These are phyloP conservation scores for Ellobius talpinus DNA, from an alignment of 2,113 vertebrate genomes.

Conservation along the genomic window DNA sequence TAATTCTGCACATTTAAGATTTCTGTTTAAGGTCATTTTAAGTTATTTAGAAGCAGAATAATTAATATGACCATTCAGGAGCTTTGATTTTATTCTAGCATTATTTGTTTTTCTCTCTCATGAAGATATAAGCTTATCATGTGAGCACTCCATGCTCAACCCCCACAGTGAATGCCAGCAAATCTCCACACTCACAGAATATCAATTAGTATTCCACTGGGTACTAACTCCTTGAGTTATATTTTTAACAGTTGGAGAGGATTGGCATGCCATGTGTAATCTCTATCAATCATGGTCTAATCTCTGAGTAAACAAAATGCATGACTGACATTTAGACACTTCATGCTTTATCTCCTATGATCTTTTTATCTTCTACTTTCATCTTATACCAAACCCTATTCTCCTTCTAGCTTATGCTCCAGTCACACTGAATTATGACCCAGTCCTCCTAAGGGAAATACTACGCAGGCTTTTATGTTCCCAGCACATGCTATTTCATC, in stretches of 20 bases:
- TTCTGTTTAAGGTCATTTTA: background rate
- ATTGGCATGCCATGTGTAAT: constrained; percentile 13
- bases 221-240: background rate
- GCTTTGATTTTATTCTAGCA: background rate
- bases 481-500: background rate
- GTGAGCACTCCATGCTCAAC: background rate
- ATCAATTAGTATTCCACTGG: constrained; percentile 46
- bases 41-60: constrained; percentile 20
- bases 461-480: background rate
- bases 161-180: background rate
- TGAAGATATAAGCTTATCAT: background rate
- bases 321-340: constrained; percentile 43
- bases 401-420: constrained; percentile 2
- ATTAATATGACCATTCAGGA: background rate
- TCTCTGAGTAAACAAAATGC: constrained; percentile 60
- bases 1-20: background rate
- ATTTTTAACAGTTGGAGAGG: constrained; percentile 51
- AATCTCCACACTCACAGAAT: constrained; percentile 20
- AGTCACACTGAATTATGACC: constrained; percentile 55
- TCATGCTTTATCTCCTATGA: constrained; percentile 39
- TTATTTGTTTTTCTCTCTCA: constrained; percentile 15
- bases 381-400: constrained; percentile 10
- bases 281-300: constrained; percentile 23
- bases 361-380: constrained; percentile 60
- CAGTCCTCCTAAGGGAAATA: background rate